A percentile compares a stretch with the other conserved stretches of the same genome.
phyloP scores from a whole-genome alignment of 64 coral and sea anemone species.

The Astreopora myriophthalma region DNA sequence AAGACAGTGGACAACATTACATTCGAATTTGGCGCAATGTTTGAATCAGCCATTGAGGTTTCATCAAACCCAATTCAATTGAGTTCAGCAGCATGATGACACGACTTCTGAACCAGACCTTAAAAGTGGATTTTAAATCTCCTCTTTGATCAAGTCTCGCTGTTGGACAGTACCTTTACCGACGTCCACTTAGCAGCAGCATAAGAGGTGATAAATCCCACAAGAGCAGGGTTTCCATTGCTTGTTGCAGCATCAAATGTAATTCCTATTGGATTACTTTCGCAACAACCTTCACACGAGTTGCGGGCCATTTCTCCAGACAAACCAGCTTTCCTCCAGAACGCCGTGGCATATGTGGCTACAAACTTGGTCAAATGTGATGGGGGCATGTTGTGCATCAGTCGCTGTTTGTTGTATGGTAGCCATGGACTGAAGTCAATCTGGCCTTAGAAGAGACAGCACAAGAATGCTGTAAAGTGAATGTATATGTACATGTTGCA shows the following conservation, averaged over 20 bases:
- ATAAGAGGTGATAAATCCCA: conserved; percentile 89
- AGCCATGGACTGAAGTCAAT: conserved; percentile 80
- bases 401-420: conserved; percentile 82
- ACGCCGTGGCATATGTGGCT: conserved; percentile 71
- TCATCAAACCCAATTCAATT: no score
- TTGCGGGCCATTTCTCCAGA: conserved; percentile 77
- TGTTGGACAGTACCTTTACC: conserved; percentile 77
- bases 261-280: conserved; percentile 63
- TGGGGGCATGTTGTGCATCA: conserved; percentile 76
- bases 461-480: not conserved
- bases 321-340: conserved; percentile 90
- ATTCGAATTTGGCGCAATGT: no score
- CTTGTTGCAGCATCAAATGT: conserved; percentile 83
- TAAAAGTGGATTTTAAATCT: no score
- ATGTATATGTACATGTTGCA: no score
- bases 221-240: conserved; percentile 79
- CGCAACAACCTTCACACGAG: conserved; percentile 31
- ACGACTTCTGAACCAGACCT: no score
- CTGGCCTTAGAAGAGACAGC: conserved; percentile 52
- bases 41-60: no score
- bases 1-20: no score
- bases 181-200: conserved; percentile 81
- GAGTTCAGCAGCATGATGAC: no score
- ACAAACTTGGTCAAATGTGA: conserved; percentile 95
- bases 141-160: no score